A percentile compares a stretch with the other conserved stretches of the same genome.
phyloP scores from a whole-genome alignment of 2,888 invertebrate species.

The Dolomedes plantarius region DNA sequence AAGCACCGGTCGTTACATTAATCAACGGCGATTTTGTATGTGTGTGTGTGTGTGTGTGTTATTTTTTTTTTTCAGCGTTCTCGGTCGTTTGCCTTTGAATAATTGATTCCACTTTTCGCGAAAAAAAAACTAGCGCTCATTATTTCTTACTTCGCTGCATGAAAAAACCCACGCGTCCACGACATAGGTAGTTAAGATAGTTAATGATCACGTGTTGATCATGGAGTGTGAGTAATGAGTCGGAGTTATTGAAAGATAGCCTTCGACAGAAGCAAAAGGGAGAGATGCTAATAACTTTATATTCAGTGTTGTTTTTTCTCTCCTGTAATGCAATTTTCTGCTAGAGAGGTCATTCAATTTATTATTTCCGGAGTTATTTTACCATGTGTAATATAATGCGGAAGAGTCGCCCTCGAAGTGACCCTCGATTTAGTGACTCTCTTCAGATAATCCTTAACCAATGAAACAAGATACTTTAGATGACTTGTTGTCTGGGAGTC shows the following conservation, averaged over 20 bases:
- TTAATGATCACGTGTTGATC: slow-evolving; percentile 63
- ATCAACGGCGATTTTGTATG: slow-evolving; percentile 57
- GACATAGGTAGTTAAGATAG: slow-evolving; percentile 37
- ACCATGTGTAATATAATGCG: too few species aligned
- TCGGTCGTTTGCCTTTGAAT: slow-evolving; percentile 48
- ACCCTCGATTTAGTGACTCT: too few species aligned
- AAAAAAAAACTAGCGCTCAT: slow-evolving; percentile 51
- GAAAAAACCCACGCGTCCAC: slow-evolving; percentile 17
- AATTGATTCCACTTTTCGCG: slow-evolving; percentile 48
- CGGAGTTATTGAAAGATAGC: slow-evolving; percentile 12
- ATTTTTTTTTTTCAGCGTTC: background rate
- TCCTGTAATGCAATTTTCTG: background rate
- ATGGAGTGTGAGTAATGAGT: slow-evolving; percentile 36
- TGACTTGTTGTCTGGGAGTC: too few species aligned
- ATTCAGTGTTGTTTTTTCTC: background rate
- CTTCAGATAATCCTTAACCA: too few species aligned
- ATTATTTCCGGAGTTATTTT: too few species aligned
- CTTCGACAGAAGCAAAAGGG: background rate
- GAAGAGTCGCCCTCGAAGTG: too few species aligned
- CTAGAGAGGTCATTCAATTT: background rate
- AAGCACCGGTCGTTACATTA: slow-evolving; percentile 70
- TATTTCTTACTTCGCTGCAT: slow-evolving; percentile 56
- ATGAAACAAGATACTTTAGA: too few species aligned
- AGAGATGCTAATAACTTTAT: slow-evolving; percentile 3
- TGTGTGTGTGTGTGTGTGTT: slow-evolving; percentile 18